Evolutionary conservation across 2,797 vertebrate species (phyloP).

Genomic region (Falco novaeseelandiae): DNA sequence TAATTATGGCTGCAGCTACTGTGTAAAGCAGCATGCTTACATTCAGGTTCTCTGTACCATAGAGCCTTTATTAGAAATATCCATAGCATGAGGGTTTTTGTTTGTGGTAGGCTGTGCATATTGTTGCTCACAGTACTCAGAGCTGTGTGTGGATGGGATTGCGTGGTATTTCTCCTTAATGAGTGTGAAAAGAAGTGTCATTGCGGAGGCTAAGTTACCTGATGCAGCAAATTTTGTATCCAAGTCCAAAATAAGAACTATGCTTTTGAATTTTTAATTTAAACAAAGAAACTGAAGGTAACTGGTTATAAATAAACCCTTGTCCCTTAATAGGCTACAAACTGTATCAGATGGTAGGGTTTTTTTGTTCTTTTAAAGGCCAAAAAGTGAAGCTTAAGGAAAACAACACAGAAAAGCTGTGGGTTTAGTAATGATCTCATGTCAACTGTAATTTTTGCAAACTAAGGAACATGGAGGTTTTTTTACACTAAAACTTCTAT

Average conservation of each 20-base stretch:
- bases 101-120: neutral
- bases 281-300: neutral
- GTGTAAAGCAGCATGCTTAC: accelerated
- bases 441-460: neutral
- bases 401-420: neutral
- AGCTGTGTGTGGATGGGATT: neutral
- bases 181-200: neutral
- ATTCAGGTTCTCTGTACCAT: neutral
- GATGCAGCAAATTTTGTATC: neutral
- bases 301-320: neutral
- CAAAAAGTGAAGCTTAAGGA: neutral
- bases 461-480: neutral
- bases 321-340: neutral
- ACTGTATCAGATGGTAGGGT: neutral
- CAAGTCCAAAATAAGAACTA: neutral
- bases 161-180: neutral
- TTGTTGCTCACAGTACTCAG: neutral
- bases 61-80: neutral
- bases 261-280: neutral
- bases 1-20: neutral
- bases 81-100: neutral
- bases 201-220: neutral
- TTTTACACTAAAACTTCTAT: neutral
- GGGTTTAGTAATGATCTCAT: neutral
- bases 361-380: neutral